Evolutionary conservation across 2,888 invertebrate genomes (phyloP), one percentile per base, ranked within the genome.

Genomic region (Selenia dentaria): DNA sequence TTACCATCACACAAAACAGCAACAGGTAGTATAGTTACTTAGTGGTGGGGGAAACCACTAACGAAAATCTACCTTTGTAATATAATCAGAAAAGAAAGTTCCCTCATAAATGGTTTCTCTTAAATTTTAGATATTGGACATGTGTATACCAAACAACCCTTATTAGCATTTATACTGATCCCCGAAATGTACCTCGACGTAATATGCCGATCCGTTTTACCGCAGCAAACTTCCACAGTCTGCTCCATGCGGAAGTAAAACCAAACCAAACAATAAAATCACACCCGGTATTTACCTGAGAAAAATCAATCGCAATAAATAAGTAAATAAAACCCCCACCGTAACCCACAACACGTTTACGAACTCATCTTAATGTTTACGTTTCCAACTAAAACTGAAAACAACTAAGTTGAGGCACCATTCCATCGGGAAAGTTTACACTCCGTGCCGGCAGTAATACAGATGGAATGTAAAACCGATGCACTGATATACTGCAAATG

Each of bases 391-490:
- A 54, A 61, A 65, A 63, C 59, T 57, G 55, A 42, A 54, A 62
- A 54, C 59, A 70, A 74, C 73, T 70, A 70, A 74, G 74, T 79
- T 72, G 71, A 45, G 57, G 42, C 34, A 41, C 37, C 51, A 61
- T 61, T 60, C 57, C 58, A 54, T 52, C 59, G 55, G 46, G 51
- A 53, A 59, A 63, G 57, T 70, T 74, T 76, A 74, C 70, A 62
- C 59, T 46, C 35, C 47, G 61, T 53, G 16, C 16, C 57, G 62
- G 64, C 51, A 65, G 66, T 70, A 64, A 69, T 70, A 64, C 66
- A 63, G 62, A 70, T 67, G 64, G 64, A 63, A 61, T 59, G 59
- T 73, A 71, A 77, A 79, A 60, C 57, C 51, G 55, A 42, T 64
- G 56, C 55, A 56, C 36, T 44, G 48, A 51, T 51, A 46, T 45